Evolutionary conservation across 2,888 invertebrate species (phyloP).

Genomic region (Cheilosia grossa): DNA sequence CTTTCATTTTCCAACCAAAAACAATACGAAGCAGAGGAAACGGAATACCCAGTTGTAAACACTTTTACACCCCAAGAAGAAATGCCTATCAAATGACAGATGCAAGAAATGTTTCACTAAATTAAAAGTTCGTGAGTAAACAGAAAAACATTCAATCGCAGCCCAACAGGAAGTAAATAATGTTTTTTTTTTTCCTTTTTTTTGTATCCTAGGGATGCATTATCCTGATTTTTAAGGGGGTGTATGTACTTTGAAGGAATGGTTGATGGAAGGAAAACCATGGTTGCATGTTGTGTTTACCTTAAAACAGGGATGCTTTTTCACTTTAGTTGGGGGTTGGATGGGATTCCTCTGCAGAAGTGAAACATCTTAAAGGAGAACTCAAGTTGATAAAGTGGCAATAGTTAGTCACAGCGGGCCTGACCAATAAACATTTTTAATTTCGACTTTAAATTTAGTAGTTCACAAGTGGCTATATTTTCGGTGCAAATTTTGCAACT

Average conservation of each 20-base stretch:
- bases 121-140: constrained; percentile 72
- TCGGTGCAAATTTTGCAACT: too few species aligned
- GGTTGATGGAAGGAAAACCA: constrained; percentile 9
- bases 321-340: background rate
- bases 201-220: constrained; percentile 41
- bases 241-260: constrained; percentile 30
- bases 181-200: constrained; percentile 27
- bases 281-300: constrained; percentile 17
- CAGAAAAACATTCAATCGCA: constrained; percentile 49
- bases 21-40: constrained; percentile 38
- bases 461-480: too few species aligned
- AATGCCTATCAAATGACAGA: constrained; percentile 64
- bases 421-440: too few species aligned
- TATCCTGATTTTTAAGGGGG: constrained; percentile 63
- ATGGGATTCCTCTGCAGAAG: constrained; percentile 6
- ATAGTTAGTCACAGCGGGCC: background rate
- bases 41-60: constrained; percentile 57
- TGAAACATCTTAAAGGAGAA: constrained; percentile 1
- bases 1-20: constrained; percentile 12
- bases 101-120: constrained; percentile 68
- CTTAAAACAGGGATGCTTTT: background rate
- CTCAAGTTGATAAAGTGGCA: background rate
- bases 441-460: too few species aligned
- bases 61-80: constrained; percentile 52
- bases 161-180: constrained; percentile 72